Conservation (phyloP, 2,113 vertebrate genomes). For the Entomyzon cyanotis region DNA sequence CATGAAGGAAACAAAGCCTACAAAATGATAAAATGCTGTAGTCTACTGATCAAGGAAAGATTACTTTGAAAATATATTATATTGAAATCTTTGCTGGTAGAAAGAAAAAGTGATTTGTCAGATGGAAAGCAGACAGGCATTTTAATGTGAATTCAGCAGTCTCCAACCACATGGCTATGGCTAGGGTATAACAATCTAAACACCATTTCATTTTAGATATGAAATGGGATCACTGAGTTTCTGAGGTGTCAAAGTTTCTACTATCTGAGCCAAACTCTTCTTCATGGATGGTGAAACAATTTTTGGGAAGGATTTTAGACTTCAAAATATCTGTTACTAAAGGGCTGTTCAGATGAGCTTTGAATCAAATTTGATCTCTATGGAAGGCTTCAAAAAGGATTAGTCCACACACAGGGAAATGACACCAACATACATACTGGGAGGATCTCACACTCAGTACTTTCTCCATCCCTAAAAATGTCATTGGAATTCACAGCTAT, state of each 20-base stretch:
- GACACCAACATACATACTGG: neutral
- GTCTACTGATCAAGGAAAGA: constrained; percentile 71
- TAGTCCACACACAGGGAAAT: neutral
- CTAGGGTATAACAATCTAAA: constrained; percentile 24
- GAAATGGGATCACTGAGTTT: neutral
- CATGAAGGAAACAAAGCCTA: constrained; percentile 70
- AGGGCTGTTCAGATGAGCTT: neutral
- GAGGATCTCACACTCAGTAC: neutral
- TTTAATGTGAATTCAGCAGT: constrained; percentile 33
- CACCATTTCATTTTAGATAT: constrained; percentile 30
- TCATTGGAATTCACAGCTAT: neutral
- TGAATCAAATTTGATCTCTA: neutral
- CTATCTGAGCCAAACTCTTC: neutral
- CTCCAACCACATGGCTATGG: constrained; percentile 6
- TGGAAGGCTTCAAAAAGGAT: neutral
- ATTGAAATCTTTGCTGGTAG: constrained; percentile 56
- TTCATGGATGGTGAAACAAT: neutral
- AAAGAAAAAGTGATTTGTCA: constrained; percentile 41
- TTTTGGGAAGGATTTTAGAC: neutral
- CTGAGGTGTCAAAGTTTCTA: neutral
- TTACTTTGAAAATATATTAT: constrained; percentile 65
- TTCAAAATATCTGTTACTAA: neutral
- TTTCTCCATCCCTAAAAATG: neutral
- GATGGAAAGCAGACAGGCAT: constrained; percentile 35
- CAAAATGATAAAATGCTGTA: constrained; percentile 71